These are phyloP conservation scores for Amphiprion percula DNA, from an alignment of 2,113 vertebrate genomes.

Conservation along the genomic window DNA sequence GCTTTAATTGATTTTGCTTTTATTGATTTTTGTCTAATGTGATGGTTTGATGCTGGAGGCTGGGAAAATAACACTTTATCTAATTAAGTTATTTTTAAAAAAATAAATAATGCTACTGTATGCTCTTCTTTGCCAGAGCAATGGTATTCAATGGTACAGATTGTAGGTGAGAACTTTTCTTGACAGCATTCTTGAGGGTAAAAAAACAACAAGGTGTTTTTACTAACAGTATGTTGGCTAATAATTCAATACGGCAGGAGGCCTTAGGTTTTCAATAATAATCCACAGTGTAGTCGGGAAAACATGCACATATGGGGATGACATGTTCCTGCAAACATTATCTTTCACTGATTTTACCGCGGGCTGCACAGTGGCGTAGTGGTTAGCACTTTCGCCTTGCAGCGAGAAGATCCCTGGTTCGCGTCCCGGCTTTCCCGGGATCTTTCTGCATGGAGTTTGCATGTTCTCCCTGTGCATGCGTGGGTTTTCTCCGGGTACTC, in stretches of 20 bases:
- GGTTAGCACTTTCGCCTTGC: too few relatives aligned
- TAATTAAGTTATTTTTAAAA: background rate
- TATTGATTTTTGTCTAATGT: conserved; percentile 12
- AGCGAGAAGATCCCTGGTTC: too few relatives aligned
- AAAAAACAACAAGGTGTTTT: background rate
- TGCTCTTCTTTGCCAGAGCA: background rate
- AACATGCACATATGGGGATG: conserved; percentile 34
- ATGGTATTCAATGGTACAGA: background rate
- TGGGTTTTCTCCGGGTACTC: too few relatives aligned
- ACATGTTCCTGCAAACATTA: conserved; percentile 37
- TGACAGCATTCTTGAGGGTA: background rate
- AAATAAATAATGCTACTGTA: background rate
- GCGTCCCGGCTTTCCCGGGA: too few relatives aligned
- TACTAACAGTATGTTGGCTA: conserved; percentile 13
- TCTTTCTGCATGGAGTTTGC: too few relatives aligned
- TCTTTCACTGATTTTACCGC: conserved; percentile 19
- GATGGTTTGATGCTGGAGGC: conserved; percentile 3
- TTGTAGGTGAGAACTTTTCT: background rate
- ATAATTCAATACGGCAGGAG: conserved; percentile 15
- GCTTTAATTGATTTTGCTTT: background rate
- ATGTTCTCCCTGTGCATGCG: too few relatives aligned
- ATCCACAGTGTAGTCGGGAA: conserved; percentile 32
- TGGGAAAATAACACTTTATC: background rate
- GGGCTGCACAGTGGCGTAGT: too few relatives aligned
- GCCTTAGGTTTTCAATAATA: conserved; percentile 38